Evolutionary conservation across 1,140 invertebrate species (phyloP), one percentile per base, ranked within the genome.

Genomic region (Linepithema humile): DNA sequence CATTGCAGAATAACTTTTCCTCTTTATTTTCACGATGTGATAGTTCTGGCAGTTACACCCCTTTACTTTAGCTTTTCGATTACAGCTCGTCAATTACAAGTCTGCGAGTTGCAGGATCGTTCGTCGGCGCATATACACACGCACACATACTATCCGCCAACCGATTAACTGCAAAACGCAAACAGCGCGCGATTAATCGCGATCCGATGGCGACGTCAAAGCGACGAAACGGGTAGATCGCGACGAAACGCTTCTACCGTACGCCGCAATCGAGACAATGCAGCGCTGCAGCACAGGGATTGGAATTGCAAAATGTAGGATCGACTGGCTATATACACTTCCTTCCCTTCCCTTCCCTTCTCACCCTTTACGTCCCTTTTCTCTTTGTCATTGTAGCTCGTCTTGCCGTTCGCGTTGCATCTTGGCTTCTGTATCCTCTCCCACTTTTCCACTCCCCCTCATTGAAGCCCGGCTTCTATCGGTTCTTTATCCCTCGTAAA

Each of bases 241-340:
- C 80, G 57, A 50, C 40, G 48, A 57, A 82, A 74, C 60, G 53
- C 43, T 83, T 26, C 45, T 43, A 55, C 77, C 75, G 64, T 70
- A 69, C n/a, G 20, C 57, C 78, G 60, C 57, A 65, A 57, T 48
- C 62, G 89, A 90, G 84, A 91, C 85, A 89, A 90, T 88, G 57
- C 62, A 60, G 78, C 57, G 73, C 84, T 65, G 43, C 72, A 45
- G 60, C 64, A 20, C 62, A 53, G 67, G 82, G 59, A 91, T 88
- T 69, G 73, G 87, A 88, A 87, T 89, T 90, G 87, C 85, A 84
- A 86, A 85, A 87, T 86, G 60, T 62, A 70, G 72, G 57, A 82
- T 87, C 86, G 80, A 86, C 60, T 17, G 73, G 75, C 84, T 87
- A 60, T 84, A 72, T 80, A 77, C 72, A 82, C 57, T 78, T 69